Percentiles rank a stretch among this genome's conserved stretches.
These are phyloP conservation scores for Plemyria rubiginata DNA, from an alignment of 2,888 invertebrate genomes.

Conservation along the genomic window DNA sequence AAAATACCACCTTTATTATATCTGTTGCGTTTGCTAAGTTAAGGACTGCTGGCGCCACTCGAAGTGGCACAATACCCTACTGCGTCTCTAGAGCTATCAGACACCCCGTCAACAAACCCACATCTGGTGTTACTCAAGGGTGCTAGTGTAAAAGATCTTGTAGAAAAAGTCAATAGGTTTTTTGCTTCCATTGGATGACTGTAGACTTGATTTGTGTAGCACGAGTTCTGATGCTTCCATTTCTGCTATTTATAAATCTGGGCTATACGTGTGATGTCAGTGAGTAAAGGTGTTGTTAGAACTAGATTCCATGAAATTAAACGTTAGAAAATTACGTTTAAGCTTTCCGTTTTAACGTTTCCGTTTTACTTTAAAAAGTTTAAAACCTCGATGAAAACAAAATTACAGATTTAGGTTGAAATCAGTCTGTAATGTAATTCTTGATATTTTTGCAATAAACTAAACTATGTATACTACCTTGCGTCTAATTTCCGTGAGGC, in stretches of 20 bases:
- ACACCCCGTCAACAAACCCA: conserved; percentile 25
- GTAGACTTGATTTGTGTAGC: neutral
- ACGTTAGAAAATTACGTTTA: too few relatives aligned
- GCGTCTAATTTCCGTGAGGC: neutral
- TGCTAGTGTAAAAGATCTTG: conserved; percentile 22
- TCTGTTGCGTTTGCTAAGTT: neutral
- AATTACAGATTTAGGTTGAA: too few relatives aligned
- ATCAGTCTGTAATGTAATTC: too few relatives aligned
- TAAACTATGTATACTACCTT: too few relatives aligned
- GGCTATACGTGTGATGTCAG: too few relatives aligned
- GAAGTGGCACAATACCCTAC: conserved; percentile 18
- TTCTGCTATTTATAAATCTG: too few relatives aligned
- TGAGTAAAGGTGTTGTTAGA: too few relatives aligned
- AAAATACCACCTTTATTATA: neutral
- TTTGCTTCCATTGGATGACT: neutral
- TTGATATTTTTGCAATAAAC: too few relatives aligned
- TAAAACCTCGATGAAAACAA: too few relatives aligned
- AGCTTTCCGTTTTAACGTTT: too few relatives aligned
- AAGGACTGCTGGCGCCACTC: conserved; percentile 21
- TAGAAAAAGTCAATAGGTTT: conserved; percentile 10
- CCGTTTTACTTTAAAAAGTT: too few relatives aligned
- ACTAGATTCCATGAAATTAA: too few relatives aligned
- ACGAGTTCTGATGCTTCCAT: neutral
- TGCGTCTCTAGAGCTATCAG: conserved; percentile 8
- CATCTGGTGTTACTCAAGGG: conserved; percentile 31